Base-by-base conservation (phyloP, 1,140 invertebrate genomes). In the Muscidifurax raptorellus region DNA sequence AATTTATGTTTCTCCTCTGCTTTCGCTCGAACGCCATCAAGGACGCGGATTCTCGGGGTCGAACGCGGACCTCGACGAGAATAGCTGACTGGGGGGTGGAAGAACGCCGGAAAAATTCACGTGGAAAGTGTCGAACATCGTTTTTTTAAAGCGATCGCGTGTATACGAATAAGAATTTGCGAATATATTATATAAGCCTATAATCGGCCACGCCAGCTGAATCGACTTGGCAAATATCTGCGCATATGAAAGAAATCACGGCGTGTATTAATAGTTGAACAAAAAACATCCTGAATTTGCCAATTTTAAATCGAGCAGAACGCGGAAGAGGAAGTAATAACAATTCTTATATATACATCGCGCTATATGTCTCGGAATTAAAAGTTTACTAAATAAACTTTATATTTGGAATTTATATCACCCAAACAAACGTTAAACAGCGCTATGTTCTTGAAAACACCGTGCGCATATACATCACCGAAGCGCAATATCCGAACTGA, bases 51-150 rank as follows among this genome's bases (percentile, higher is more conserved):
- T 69, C 30, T 36, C 87, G 86, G 87, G 85, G 82, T 87, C 85
- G 85, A 2, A 6, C 85, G 87, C 75, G 86, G 87, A 88, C 87
- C 87, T 85, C 87, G 87, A 88, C 86, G 76, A 85, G 86, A 89
- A 88, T 89, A 88, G 87, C 79, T 84, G 77, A 69, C 74, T 3
- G 6, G 32, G 25, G 28, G 69, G 22, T 40, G 67, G 27, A 47
- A 10, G 28, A 47, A 10, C 15, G 44, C 1, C 3, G 18, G 22
- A 47, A 47, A 30, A 36, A 30, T 40, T 64, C 25, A 18, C 75
- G 18, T 30, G 86, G 84, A 84, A 85, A 86, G 36, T 36, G 87
- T 40, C 36, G 36, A 40, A 40, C 36, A 10, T 1, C 36, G 9
- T 40, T 40, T 40, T 40, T 40, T 40, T 9, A 9, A 40, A 12